These are phyloP conservation scores for Cynopterus sphinx DNA, from an alignment of 2,797 vertebrate species.

Conservation along the genomic window DNA sequence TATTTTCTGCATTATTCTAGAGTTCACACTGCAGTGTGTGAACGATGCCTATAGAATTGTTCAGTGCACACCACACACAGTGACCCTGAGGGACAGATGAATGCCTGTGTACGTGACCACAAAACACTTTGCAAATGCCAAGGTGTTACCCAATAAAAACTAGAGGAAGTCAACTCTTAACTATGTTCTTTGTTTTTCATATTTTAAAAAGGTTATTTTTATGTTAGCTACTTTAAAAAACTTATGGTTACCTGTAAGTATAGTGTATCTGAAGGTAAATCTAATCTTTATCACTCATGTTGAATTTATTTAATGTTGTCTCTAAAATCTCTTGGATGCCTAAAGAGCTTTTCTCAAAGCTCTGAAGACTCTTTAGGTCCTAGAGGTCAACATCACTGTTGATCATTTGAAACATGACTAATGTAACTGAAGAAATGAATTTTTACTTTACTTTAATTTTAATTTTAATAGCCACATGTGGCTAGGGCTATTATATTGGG, in stretches of 20 bases:
- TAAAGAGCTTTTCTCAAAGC: constrained; percentile 16
- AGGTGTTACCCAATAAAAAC: neutral
- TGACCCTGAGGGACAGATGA: neutral
- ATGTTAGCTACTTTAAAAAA: neutral
- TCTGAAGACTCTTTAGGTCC: neutral
- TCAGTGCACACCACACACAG: neutral
- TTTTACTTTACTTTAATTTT: neutral
- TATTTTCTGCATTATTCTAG: neutral
- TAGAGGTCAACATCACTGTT: neutral
- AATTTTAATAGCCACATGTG: neutral
- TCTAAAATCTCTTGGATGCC: constrained; percentile 23
- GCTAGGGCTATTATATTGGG: neutral
- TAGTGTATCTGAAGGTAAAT: constrained; percentile 36
- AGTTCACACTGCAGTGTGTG: neutral
- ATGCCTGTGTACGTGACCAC: neutral
- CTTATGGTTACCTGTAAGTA: neutral
- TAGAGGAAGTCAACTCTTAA: neutral
- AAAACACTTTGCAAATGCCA: neutral
- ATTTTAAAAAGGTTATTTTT: neutral
- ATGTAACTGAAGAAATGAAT: neutral
- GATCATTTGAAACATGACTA: neutral
- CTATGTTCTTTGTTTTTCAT: neutral
- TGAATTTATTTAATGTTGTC: neutral
- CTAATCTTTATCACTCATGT: neutral
- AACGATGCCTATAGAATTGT: neutral